Evolutionary conservation across 2,888 invertebrate genomes (phyloP), one percentile per base, ranked within the genome.

Genomic region (Chydorus sphaericus): DNA sequence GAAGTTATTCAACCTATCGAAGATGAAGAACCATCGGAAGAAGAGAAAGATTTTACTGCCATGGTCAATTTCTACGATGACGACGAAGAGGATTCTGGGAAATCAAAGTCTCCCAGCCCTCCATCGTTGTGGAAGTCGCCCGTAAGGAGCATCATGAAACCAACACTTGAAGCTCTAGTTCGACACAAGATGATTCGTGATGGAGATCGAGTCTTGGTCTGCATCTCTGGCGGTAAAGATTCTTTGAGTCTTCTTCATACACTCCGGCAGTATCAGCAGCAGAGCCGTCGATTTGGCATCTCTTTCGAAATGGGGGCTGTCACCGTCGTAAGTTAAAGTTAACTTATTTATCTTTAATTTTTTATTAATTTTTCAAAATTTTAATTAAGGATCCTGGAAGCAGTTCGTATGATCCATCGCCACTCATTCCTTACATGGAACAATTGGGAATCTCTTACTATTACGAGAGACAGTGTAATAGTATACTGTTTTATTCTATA

Each of bases 171-270:
- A 48, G 55, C 55, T 5, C 36, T 48, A 18, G 11, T 48, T 4
- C 48, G 48, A n/a, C 49, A 38, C 70, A 77, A 80, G 60, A 91
- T 91, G 90, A 78, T 92, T 57, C 75, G 79, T 54, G 79, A 86
- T 61, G 85, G 85, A 2, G 91, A 92, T 68, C 77, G 81, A 59
- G 80, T 91, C 16, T 73, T 92, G 66, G 81, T 91, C 14, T 90
- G 91, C 66, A 72, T 92, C 48, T 88, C 89, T 0, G 88, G 85
- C 0, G 85, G 86, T 3, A 83, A 83, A 62, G 83, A 86, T 66
- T 90, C 90, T 0, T 71, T 91, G n/a, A 82, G 85, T 1, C 73
- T 92, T 10, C 72, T 92, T 0, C 91, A 92, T 67, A 81, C 85
- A 1, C 71, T 92, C 64, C 80, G 83, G 55, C 89, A 91, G 67